Conservation (phyloP, 2,113 vertebrate species). For the Speoplatyrhinus poulsoni region DNA sequence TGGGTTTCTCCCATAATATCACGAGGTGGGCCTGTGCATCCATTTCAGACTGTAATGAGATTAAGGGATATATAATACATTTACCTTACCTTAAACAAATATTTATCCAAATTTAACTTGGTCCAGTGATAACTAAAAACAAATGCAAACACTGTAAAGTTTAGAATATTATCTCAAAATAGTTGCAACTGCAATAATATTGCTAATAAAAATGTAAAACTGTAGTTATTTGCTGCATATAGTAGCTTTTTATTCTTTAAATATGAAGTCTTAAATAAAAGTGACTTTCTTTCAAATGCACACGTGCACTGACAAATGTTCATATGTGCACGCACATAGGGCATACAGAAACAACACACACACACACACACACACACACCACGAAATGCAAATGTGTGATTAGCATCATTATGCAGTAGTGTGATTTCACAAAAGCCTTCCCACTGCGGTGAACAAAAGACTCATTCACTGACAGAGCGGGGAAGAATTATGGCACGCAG, state of each 20-base stretch:
- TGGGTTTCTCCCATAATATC: no score
- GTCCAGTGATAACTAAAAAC: background rate
- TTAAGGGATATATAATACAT: background rate
- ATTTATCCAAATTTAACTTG: background rate
- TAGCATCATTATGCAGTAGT: constrained; percentile 73
- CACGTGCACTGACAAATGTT: constrained; percentile 24
- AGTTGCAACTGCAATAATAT: background rate
- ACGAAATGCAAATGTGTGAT: constrained; percentile 79
- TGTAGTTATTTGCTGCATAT: background rate
- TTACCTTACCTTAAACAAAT: background rate
- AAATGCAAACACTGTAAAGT: background rate
- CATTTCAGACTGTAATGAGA: no score
- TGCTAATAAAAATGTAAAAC: background rate
- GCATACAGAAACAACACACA: constrained; percentile 19
- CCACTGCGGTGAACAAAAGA: constrained; percentile 72
- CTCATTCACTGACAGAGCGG: constrained; percentile 69
- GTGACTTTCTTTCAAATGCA: constrained; percentile 29
- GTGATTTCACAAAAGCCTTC: constrained; percentile 77
- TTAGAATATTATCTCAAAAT: background rate
- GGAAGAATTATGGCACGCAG: constrained; percentile 69
- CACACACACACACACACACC: constrained; percentile 39
- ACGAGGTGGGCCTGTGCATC: no score
- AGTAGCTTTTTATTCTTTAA: constrained; percentile 4
- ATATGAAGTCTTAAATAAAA: constrained; percentile 38
- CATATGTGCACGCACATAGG: constrained; percentile 11